Conservation (phyloP, 92 coral and sea anemone genomes). For the Porites divaricata region DNA sequence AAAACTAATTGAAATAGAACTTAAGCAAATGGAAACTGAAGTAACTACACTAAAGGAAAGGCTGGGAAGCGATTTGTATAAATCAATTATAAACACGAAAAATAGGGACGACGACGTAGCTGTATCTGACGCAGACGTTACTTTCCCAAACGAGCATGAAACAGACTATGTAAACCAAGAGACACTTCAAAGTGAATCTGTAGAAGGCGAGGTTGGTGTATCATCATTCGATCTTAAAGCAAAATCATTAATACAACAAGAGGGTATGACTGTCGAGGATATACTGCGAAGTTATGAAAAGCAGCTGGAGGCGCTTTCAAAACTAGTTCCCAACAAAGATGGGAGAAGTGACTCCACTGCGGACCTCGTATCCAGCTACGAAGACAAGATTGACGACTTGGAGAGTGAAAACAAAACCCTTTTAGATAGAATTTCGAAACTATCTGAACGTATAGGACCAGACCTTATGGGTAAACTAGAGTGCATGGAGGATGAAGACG, state of each 20-base stretch:
- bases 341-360: not conserved
- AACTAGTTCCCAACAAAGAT: conserved; percentile 11
- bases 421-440: not conserved
- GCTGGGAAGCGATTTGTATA: conserved; percentile 46
- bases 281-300: conserved; percentile 55
- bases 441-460: conserved; percentile 31
- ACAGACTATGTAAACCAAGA: not conserved
- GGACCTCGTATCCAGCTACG: conserved; percentile 8
- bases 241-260: conserved; percentile 6
- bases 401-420: conserved; percentile 28
- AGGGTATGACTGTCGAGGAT: conserved; percentile 65
- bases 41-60: conserved; percentile 35
- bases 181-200: not conserved
- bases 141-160: not conserved
- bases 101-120: not conserved
- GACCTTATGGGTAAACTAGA: conserved; percentile 43
- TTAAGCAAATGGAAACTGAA: conserved; percentile 22
- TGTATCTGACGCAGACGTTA: not conserved
- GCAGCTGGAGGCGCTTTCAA: conserved; percentile 44
- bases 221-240: not conserved
- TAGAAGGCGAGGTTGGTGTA: not conserved
- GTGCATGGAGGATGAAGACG: not conserved
- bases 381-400: conserved; percentile 36
- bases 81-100: conserved; percentile 9
- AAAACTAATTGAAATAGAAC: conserved; percentile 41